These are phyloP conservation scores for Orchesella cincta DNA, from an alignment of 1,140 invertebrate genomes.

Conservation along the genomic window DNA sequence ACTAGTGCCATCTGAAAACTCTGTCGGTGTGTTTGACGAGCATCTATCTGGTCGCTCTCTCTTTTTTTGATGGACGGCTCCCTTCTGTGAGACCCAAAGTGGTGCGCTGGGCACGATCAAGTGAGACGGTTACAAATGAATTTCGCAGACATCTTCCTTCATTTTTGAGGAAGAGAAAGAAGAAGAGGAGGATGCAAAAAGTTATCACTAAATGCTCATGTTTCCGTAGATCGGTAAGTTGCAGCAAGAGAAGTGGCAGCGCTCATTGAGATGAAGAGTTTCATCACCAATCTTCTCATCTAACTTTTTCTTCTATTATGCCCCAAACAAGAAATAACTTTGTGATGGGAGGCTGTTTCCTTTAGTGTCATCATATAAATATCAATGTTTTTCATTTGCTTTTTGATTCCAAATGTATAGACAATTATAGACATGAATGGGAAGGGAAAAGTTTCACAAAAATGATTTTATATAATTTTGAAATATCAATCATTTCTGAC, in stretches of 20 bases:
- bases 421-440: background rate
- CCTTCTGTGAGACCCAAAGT: constrained; percentile 19
- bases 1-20: too few relatives aligned
- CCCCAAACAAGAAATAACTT: background rate
- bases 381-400: background rate
- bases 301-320: background rate
- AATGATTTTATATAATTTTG: background rate
- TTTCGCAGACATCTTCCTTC: constrained; percentile 4
- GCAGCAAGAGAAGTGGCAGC: too few relatives aligned
- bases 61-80: constrained; percentile 14
- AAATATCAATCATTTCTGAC: constrained; percentile 16
- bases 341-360: background rate
- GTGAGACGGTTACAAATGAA: constrained; percentile 1
- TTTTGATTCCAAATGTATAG: background rate
- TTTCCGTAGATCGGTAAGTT: background rate
- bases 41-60: too few relatives aligned
- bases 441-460: background rate
- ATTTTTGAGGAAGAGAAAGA: background rate
- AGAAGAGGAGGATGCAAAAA: background rate
- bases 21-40: too few relatives aligned
- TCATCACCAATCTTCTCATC: too few relatives aligned
- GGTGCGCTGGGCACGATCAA: background rate
- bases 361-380: background rate
- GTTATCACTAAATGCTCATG: background rate
- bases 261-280: too few relatives aligned